These are phyloP conservation scores for Amniataba percoides DNA, from an alignment of 2,797 vertebrate species.

Conservation along the genomic window DNA sequence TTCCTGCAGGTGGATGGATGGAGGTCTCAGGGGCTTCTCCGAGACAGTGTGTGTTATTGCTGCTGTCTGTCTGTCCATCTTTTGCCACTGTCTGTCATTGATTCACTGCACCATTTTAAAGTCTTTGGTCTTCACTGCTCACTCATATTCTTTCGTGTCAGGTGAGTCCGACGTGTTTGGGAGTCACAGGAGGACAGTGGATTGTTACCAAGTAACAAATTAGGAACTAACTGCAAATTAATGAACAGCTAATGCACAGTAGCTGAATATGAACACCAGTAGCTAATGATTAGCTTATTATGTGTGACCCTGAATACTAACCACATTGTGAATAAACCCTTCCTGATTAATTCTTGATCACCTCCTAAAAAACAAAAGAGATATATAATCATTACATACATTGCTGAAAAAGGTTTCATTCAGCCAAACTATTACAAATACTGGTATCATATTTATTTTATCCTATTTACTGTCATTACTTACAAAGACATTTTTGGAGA, in stretches of 20 bases:
- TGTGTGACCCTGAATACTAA: not conserved
- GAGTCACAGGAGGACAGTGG: not conserved
- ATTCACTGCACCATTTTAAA: not conserved
- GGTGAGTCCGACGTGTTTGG: not conserved
- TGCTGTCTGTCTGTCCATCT: not conserved
- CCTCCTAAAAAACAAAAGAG: too few species aligned
- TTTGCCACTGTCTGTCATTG: not conserved
- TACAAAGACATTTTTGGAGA: too few species aligned
- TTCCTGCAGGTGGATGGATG: not conserved
- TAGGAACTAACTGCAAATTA: not conserved
- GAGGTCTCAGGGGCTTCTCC: not conserved
- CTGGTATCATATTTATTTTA: too few species aligned
- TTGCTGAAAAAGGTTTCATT: too few species aligned
- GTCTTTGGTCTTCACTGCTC: not conserved
- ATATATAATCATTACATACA: too few species aligned
- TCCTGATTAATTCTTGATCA: too few species aligned
- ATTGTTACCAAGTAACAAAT: not conserved
- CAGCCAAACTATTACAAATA: too few species aligned
- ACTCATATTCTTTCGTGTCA: constrained; percentile 3
- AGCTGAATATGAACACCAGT: not conserved
- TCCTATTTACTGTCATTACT: too few species aligned
- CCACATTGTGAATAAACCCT: too few species aligned
- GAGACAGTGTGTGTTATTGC: constrained; percentile 1
- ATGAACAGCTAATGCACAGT: too few species aligned
- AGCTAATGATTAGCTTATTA: not conserved